Base-by-base conservation (phyloP, 2,113 vertebrate genomes). In the Cryptotis parvus region DNA sequence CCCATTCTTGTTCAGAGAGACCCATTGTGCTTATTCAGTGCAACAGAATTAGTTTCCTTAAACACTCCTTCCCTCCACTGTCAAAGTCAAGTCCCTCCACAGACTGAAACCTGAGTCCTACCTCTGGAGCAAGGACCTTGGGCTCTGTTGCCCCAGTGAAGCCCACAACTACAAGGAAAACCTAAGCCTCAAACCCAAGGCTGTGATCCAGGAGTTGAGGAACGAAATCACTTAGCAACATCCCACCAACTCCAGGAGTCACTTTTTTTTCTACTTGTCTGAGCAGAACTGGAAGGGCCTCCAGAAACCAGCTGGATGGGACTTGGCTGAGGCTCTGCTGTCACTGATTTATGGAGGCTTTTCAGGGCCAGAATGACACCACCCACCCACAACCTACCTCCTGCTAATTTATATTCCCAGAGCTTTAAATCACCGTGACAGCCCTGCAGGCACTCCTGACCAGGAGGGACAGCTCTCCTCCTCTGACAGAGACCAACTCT, bases 281-380 rank as follows among this genome's bases (percentile, higher is more conserved):
- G n/a, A 69, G 43, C 52, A 33, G 68, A 69, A 69, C 6, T 1
- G 22, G 39, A 45, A 63, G 31, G n/a, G 16, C 52, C 68, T 77
- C 26, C 3, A 4, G 69, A 66, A 90, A 45, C 81, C 91, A 58
- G 61, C 81, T 16, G 66, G 72, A 63, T 43, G 39, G 69, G 41
- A n/a, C 43, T 41, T 33, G 35, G 6, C 35, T 26, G 18, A 27
- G 77, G 41, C 66, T 61, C 55, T 1, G 0, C 41, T 33, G 41
- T 73, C 72, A 22, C 82, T 79, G 70, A 78, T 49, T 37, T 24
- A 70, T 66, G 31, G 58, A 79, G 58, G 77, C 3, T 0, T 93
- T 83, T 93, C 45, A n/a, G 49, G 84, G 70, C 52, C 90, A 79
- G 74, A 49, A 58, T 77, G 90, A 89, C 75, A 94, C 33, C 83